Conservation (phyloP, 2,113 vertebrate genomes). For the Thinocorus orbignyianus region DNA sequence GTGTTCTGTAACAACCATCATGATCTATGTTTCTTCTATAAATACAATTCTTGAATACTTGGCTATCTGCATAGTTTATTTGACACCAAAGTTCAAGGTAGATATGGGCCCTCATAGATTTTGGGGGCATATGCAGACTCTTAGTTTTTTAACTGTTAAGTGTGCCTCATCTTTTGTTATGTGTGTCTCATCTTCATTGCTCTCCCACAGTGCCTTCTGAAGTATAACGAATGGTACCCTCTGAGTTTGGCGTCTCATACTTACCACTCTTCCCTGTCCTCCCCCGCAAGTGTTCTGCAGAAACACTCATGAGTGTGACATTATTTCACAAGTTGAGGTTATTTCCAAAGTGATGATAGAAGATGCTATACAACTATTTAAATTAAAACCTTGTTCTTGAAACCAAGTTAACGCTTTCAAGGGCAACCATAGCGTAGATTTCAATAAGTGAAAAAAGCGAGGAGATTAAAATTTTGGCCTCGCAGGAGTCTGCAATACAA, state of each 20-base stretch:
- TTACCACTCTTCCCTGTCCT: neutral
- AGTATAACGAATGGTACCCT: neutral
- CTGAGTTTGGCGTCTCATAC: neutral
- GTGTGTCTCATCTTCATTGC: neutral
- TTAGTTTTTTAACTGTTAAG: neutral
- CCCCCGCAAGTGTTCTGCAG: neutral
- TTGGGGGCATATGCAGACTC: neutral
- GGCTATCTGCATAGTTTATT: neutral
- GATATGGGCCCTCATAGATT: neutral
- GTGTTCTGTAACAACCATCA: neutral
- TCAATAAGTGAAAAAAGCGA: neutral
- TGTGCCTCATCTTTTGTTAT: constrained; percentile 8
- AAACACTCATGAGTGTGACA: neutral
- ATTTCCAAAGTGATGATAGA: neutral
- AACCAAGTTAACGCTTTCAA: neutral
- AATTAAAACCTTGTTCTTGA: neutral
- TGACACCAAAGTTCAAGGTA: neutral
- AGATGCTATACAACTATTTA: neutral
- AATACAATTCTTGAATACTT: neutral
- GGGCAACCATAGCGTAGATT: neutral
- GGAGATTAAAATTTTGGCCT: neutral
- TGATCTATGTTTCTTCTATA: neutral
- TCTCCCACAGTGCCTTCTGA: constrained; percentile 35
- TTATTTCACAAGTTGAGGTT: neutral
- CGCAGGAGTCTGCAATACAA: neutral